Percentiles rank a stretch among this genome's conserved stretches.
Evolutionary conservation across 2,888 invertebrate genomes (phyloP).

Genomic region (Cerastoderma edule): DNA sequence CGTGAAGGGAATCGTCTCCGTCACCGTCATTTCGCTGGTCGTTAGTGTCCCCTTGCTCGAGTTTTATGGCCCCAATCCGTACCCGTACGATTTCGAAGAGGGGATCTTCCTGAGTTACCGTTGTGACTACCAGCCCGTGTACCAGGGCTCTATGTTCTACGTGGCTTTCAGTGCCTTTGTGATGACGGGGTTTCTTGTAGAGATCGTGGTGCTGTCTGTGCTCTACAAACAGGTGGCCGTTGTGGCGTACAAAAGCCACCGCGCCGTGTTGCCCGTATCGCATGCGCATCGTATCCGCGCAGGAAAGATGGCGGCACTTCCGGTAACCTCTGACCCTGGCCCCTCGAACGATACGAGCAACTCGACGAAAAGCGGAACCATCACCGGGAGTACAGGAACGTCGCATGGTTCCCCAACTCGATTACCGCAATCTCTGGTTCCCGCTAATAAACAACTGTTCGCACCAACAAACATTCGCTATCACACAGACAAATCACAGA

Average conservation of each 20-base stretch:
- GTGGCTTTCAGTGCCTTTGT: slow-evolving; percentile 40
- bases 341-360: too few species aligned
- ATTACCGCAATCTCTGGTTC: too few species aligned
- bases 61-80: slow-evolving; percentile 58
- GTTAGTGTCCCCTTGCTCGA: slow-evolving; percentile 60
- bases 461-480: too few species aligned
- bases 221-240: slow-evolving; percentile 57
- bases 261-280: slow-evolving; percentile 33
- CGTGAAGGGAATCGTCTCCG: slow-evolving; percentile 24
- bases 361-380: too few species aligned
- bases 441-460: too few species aligned
- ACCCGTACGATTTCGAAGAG: background rate
- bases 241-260: slow-evolving; percentile 46
- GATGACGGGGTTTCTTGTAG: slow-evolving; percentile 22
- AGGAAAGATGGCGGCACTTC: background rate
- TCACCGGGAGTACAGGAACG: too few species aligned
- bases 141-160: slow-evolving; percentile 30
- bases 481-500: too few species aligned
- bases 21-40: slow-evolving; percentile 23
- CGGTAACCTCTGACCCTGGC: background rate
- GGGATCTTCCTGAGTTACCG: slow-evolving; percentile 28
- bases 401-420: too few species aligned
- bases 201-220: slow-evolving; percentile 35
- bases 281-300: slow-evolving; percentile 31
- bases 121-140: slow-evolving; percentile 54